phyloP scores from a whole-genome alignment of 2,888 invertebrate species.

The Andrena haemorrhoa region DNA sequence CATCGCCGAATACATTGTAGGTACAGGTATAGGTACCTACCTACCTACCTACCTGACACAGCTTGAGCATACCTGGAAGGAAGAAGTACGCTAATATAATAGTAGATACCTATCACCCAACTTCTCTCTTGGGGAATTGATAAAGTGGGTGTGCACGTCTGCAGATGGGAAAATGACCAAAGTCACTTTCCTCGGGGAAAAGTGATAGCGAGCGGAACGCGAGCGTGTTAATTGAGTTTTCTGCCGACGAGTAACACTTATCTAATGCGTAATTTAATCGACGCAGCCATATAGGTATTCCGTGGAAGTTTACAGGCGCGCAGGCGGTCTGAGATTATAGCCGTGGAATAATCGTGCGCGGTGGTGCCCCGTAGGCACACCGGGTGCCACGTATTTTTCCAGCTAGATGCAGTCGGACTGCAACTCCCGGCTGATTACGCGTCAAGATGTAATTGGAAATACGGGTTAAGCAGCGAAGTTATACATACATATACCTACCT shows the following conservation, averaged over 20 bases:
- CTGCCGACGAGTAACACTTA: constrained; percentile 61
- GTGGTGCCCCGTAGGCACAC: constrained; percentile 18
- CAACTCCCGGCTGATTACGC: constrained; percentile 49
- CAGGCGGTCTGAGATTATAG: constrained; percentile 34
- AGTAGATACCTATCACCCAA: no score
- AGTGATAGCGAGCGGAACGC: constrained; percentile 54
- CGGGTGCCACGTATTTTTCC: constrained; percentile 45
- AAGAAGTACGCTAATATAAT: no score
- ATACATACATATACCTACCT: no score
- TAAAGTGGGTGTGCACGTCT: no score
- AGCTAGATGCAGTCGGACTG: constrained; percentile 45
- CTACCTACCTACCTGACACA: no score
- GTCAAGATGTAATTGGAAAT: constrained; percentile 62
- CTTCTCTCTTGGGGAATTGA: no score
- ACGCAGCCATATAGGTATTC: constrained; percentile 21
- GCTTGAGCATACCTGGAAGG: no score
- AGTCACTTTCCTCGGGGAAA: constrained; percentile 56
- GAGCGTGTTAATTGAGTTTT: constrained; percentile 50
- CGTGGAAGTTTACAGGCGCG: constrained; percentile 20
- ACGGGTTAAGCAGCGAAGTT: constrained; percentile 64
- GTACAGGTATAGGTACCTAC: no score
- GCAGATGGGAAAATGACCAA: not conserved
- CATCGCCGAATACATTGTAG: no score
- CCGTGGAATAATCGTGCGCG: no score
- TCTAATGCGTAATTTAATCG: constrained; percentile 59